Percentiles rank a stretch among this genome's conserved stretches.
Conservation (phyloP, 2,113 vertebrate genomes). For the Melanerpes aurifrons region DNA sequence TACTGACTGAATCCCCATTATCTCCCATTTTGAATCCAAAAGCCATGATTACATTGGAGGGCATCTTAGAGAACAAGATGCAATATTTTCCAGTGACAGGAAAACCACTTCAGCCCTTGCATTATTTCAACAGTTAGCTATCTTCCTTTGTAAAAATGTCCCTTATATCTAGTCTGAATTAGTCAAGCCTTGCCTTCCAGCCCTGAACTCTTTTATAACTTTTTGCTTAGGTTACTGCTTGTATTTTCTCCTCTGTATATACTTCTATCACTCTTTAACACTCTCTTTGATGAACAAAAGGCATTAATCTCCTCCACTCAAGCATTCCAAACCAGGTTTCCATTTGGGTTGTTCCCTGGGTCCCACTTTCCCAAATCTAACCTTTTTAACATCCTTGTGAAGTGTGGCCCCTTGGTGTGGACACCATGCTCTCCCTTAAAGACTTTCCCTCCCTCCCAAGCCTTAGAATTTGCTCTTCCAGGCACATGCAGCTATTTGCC, state of each 20-base stretch:
- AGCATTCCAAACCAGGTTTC: background rate
- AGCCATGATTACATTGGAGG: background rate
- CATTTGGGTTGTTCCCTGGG: background rate
- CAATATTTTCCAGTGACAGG: background rate
- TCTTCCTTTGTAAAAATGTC: background rate
- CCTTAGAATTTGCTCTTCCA: background rate
- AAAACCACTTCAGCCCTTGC: background rate
- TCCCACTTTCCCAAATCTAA: background rate
- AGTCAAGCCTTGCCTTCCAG: background rate
- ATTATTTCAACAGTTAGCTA: slow-evolving; percentile 1
- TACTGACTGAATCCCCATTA: background rate
- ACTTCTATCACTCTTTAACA: background rate
- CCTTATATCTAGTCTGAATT: background rate
- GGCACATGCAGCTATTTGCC: background rate
- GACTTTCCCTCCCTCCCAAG: background rate
- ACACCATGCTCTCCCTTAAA: background rate
- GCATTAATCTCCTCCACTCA: background rate
- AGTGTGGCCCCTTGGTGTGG: background rate
- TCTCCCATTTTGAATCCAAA: background rate
- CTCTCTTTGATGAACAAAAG: background rate
- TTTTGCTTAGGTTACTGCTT: background rate
- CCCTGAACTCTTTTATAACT: background rate
- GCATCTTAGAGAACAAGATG: background rate
- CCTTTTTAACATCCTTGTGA: background rate
- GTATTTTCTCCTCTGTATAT: background rate